Percentiles rank a stretch among this genome's conserved stretches.
Evolutionary conservation across 2,888 invertebrate genomes (phyloP).

Genomic region (Sinopyrophorus schimmeli): DNA sequence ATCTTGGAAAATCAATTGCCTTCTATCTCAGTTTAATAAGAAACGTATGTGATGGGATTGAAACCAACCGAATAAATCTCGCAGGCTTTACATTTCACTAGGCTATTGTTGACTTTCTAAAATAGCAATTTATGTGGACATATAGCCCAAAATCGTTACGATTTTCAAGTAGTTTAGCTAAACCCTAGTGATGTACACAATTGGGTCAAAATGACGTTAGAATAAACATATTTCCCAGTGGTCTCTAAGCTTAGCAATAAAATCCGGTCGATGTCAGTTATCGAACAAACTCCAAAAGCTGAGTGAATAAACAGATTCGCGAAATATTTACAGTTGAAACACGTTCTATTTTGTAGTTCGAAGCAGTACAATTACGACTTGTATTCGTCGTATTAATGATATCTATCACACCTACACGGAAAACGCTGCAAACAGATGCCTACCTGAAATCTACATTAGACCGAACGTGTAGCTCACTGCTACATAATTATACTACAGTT

Average conservation of each 20-base stretch:
- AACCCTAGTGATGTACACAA: slow-evolving; percentile 8
- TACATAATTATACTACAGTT: too few species aligned
- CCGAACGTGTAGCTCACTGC: too few species aligned
- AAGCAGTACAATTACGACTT: too few species aligned
- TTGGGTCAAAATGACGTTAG: slow-evolving; percentile 12
- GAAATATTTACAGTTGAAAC: slow-evolving; percentile 8
- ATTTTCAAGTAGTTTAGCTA: slow-evolving; percentile 6
- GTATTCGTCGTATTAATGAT: too few species aligned
- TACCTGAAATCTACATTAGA: too few species aligned
- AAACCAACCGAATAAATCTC: too few species aligned
- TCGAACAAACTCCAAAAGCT: slow-evolving; percentile 10
- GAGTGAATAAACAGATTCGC: slow-evolving; percentile 10
- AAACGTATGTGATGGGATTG: too few species aligned
- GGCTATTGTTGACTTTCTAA: slow-evolving; percentile 10
- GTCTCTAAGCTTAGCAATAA: slow-evolving; percentile 11
- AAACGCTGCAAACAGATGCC: too few species aligned
- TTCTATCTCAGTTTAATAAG: too few species aligned
- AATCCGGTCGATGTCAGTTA: slow-evolving; percentile 13
- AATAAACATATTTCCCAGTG: slow-evolving; percentile 16
- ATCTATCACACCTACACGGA: too few species aligned
- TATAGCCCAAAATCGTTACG: slow-evolving; percentile 1
- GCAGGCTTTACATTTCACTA: slow-evolving; percentile 1
- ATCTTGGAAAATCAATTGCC: too few species aligned
- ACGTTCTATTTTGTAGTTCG: slow-evolving; percentile 17
- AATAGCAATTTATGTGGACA: slow-evolving; percentile 8